Conservation (phyloP, 2,113 vertebrate species). For the Apodemus sylvaticus region DNA sequence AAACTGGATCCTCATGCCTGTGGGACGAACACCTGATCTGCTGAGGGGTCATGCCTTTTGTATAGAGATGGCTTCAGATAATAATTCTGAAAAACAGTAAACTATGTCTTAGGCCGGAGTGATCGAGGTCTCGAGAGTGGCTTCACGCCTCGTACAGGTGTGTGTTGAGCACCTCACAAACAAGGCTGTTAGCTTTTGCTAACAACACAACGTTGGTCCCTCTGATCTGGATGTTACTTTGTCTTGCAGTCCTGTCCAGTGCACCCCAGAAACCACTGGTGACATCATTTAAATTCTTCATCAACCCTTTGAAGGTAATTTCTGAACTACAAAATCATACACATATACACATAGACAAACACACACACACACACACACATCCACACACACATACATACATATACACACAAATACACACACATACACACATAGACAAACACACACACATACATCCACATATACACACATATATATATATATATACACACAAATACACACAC, state of each 20-base stretch:
- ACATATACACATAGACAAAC: neutral
- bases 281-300: neutral
- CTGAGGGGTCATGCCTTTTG: neutral
- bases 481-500: neutral
- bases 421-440: too few species aligned
- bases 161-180: neutral
- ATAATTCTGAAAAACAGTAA: neutral
- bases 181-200: neutral
- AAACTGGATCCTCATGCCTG: neutral
- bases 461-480: accelerated
- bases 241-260: neutral
- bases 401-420: neutral
- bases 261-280: neutral
- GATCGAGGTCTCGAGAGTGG: neutral
- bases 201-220: too few species aligned
- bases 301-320: neutral
- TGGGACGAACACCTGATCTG: neutral
- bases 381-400: too few species aligned
- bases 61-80: neutral
- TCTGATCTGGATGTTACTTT: neutral
- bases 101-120: too few species aligned
- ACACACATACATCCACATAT: too few species aligned
- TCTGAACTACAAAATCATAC: neutral
- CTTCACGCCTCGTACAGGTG: neutral
- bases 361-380: too few species aligned